Conservation (phyloP, 1,140 invertebrate genomes). For the Drosophila arizonae region DNA sequence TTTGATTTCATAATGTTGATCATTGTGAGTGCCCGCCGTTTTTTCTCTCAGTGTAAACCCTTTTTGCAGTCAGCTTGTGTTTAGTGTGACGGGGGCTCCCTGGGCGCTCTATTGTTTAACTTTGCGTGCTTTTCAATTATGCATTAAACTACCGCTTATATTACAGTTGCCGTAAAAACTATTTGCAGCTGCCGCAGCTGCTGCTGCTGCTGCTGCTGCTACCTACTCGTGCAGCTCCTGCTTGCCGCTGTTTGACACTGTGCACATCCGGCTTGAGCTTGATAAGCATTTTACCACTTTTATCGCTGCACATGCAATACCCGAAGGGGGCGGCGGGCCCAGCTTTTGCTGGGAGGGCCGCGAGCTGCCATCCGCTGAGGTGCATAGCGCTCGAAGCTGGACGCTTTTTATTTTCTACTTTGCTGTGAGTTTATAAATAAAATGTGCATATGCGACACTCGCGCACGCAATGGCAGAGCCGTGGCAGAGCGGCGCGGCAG, state of each 20-base stretch:
- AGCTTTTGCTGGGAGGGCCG: neutral
- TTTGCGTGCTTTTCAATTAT: slow-evolving; percentile 80
- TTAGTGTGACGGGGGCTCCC: neutral
- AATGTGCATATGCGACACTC: slow-evolving; percentile 79
- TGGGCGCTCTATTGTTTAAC: slow-evolving; percentile 55
- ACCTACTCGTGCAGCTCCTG: neutral
- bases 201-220: slow-evolving; percentile 8
- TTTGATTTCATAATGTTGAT: neutral
- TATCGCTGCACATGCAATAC: slow-evolving; percentile 58
- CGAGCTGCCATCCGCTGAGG: slow-evolving; percentile 28
- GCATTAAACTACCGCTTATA: slow-evolving; percentile 71
- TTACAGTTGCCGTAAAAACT: slow-evolving; percentile 55
- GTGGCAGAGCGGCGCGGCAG: slow-evolving; percentile 27
- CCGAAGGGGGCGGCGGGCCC: neutral
- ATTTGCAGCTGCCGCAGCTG: slow-evolving; percentile 47
- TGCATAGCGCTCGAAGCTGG: slow-evolving; percentile 17
- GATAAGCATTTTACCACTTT: slow-evolving; percentile 78
- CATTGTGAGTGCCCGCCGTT: neutral
- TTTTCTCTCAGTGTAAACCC: neutral
- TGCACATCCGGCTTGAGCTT: slow-evolving; percentile 72
- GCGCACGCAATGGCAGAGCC: slow-evolving; percentile 57
- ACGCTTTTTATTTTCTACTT: slow-evolving; percentile 66
- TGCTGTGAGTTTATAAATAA: slow-evolving; percentile 77
- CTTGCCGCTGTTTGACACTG: slow-evolving; percentile 62
- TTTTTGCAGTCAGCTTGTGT: neutral